phyloP scores from a whole-genome alignment of 2,888 invertebrate genomes.

The Polydesmus complanatus region DNA sequence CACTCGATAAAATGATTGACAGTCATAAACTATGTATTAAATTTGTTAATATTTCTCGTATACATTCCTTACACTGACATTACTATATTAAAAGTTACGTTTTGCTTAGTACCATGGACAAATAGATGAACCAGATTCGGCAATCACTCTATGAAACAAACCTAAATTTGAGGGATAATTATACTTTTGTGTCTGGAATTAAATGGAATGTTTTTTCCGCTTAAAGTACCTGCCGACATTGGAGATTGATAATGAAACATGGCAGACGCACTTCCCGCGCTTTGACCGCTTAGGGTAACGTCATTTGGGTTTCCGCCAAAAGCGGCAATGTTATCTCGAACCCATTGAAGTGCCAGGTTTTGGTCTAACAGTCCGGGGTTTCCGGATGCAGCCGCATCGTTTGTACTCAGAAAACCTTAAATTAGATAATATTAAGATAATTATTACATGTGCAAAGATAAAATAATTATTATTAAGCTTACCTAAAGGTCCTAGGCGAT shows the following conservation, averaged over 20 bases:
- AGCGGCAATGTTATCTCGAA: background rate
- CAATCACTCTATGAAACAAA: constrained; percentile 4
- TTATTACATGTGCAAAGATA: background rate
- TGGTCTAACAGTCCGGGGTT: background rate
- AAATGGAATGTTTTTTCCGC: background rate
- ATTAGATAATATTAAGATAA: background rate
- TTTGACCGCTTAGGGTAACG: constrained; percentile 9
- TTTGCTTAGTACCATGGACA: background rate
- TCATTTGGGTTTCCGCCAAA: background rate
- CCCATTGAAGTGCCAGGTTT: background rate
- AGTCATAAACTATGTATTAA: too few relatives aligned
- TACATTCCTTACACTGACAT: too few relatives aligned
- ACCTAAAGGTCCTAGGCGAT: constrained; percentile 12
- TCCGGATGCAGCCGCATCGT: background rate
- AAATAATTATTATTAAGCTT: background rate
- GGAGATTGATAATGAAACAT: constrained; percentile 9
- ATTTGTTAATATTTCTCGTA: too few relatives aligned
- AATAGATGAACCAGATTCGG: constrained; percentile 3
- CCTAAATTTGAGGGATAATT: background rate
- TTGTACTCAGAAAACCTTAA: background rate
- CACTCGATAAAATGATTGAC: too few relatives aligned
- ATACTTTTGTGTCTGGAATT: background rate
- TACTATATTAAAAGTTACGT: too few relatives aligned
- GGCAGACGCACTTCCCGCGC: constrained; percentile 8
- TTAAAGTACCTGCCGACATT: constrained; percentile 5